A percentile compares a stretch with the other conserved stretches of the same genome.
phyloP scores from a whole-genome alignment of 2,888 invertebrate species.

The Lamellibrachia columna region DNA sequence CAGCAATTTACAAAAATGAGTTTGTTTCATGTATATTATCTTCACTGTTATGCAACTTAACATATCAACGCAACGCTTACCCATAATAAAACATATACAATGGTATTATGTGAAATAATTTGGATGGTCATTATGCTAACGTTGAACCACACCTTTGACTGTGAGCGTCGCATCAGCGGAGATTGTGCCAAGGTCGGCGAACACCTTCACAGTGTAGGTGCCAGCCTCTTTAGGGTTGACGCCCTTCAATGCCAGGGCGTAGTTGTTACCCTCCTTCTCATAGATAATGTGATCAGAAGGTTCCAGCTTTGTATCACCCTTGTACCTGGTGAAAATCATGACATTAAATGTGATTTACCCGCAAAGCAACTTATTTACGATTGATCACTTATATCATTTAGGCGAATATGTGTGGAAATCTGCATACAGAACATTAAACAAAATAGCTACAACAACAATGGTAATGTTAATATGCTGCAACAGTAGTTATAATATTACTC shows the following conservation, averaged over 20 bases:
- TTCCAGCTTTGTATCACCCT: constrained; percentile 53
- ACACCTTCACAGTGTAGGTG: constrained; percentile 56
- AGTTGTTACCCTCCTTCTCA: constrained; percentile 49
- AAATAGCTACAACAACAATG: not conserved
- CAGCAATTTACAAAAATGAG: too few relatives aligned
- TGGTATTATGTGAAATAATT: not conserved
- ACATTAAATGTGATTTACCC: not conserved
- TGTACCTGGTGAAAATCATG: constrained; percentile 46
- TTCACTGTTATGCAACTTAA: too few relatives aligned
- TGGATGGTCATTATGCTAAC: not conserved
- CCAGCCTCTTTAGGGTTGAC: constrained; percentile 53
- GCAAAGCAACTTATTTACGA: not conserved
- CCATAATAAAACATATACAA: too few relatives aligned
- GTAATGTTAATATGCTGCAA: not conserved
- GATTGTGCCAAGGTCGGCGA: constrained; percentile 57
- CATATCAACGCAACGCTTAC: too few relatives aligned
- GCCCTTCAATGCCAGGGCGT: constrained; percentile 53
- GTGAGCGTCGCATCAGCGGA: constrained; percentile 59
- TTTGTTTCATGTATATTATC: too few relatives aligned
- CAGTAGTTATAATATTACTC: not conserved
- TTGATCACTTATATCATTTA: not conserved
- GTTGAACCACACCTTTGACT: constrained; percentile 54
- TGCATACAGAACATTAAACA: not conserved
- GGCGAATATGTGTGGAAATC: not conserved
- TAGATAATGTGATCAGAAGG: constrained; percentile 52